Evolutionary conservation across 35 echinoderm and acorn worm species (phyloP).

Genomic region (Ptychodera flava): DNA sequence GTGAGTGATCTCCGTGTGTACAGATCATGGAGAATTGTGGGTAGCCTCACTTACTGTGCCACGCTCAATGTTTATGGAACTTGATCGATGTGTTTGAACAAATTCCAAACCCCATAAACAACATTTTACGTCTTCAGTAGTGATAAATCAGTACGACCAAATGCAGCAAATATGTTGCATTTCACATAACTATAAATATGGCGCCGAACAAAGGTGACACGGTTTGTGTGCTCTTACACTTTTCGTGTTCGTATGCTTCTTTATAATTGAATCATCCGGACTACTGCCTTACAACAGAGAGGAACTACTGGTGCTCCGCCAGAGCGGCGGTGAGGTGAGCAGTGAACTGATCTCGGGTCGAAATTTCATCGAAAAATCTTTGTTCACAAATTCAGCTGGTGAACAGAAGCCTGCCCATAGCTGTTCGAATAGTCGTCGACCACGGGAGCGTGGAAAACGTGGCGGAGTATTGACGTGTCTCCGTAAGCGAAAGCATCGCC

Average conservation of each 20-base stretch:
- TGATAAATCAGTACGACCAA: too few relatives aligned
- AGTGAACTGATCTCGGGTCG: neutral
- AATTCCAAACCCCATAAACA: too few relatives aligned
- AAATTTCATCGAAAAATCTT: neutral
- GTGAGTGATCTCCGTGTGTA: too few relatives aligned
- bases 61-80: too few relatives aligned
- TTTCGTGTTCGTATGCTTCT: neutral
- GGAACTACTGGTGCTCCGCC: neutral
- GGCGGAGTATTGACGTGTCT: neutral
- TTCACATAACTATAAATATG: too few relatives aligned
- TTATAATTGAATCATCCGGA: neutral
- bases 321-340: neutral
- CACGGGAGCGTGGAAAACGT: constrained; percentile 1
- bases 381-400: neutral
- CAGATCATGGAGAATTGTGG: too few relatives aligned
- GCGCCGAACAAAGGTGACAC: constrained; percentile 8
- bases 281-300: neutral
- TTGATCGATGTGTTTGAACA: too few relatives aligned
- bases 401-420: neutral
- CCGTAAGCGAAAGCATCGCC: neutral
- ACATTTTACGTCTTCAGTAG: too few relatives aligned
- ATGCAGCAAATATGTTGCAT: too few relatives aligned
- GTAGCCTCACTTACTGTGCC: too few relatives aligned
- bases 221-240: neutral
- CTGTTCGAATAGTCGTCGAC: neutral